Evolutionary conservation across 2,888 invertebrate genomes (phyloP), one percentile per base, ranked within the genome.

Genomic region (Noctua pronuba): DNA sequence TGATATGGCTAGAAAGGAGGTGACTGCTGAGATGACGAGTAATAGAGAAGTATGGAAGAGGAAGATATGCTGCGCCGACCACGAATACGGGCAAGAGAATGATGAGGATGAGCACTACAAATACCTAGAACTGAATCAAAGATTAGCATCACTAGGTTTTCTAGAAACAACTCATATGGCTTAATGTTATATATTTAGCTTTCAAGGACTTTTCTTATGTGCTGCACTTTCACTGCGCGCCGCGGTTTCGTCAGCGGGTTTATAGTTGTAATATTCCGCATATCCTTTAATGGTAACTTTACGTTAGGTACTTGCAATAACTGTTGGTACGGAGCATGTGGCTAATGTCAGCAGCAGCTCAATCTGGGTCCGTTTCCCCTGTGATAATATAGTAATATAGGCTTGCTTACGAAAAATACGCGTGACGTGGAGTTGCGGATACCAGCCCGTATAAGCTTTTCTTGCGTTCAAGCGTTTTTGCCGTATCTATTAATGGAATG

Each of bases 221-320:
- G 21, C 16, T 35, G 73, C 16, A 73, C 58, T 73, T 73, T 74
- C 74, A 73, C 73, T 7, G 16, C 72, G 72, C 31, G 52, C 2
- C 16, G 24, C 10, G 18, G 21, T 74, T 21, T 44, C 74, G 44
- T n/a, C 58, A 74, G 2, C 6, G 41, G 46, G n/a, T 4, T 44
- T 58, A 21, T 58, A n/a, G 38, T 52, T 35, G 52, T 52, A 52
- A 24, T 21, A 74, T 58, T 72, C 31, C 31, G 10, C 31, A 44
- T 44, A 71, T 74, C 74, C 74, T 74, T 38, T 58, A 44, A 21
- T 72, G 13, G 2, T 31, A 8, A 44, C 18, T 13, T 18, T 13
- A 24, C 10, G 38, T 2, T 52, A 10, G 60, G 21, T 24, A 60
- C 31, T 24, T 16, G 49, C 49, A 52, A 28, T 31, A 1, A 28